phyloP scores from a whole-genome alignment of 2,113 vertebrate genomes.

The Eulacestoma nigropectus region DNA sequence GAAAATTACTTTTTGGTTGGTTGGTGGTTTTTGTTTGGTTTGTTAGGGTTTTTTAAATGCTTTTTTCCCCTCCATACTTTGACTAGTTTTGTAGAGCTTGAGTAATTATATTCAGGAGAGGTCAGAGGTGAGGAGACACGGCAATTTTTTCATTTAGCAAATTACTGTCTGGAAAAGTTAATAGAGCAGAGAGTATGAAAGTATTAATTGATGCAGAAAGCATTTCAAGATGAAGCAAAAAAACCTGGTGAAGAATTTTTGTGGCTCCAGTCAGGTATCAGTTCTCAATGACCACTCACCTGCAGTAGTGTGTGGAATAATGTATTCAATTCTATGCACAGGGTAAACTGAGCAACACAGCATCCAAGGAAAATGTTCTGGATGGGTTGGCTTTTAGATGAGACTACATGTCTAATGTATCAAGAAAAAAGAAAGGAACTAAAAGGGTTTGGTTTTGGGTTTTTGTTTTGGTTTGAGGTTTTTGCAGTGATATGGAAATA shows the following conservation, averaged over 20 bases:
- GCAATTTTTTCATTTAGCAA: not conserved
- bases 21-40: not conserved
- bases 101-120: not conserved
- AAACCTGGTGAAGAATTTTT: not conserved
- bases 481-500: not conserved
- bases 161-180: not conserved
- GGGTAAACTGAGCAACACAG: not conserved
- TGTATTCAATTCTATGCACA: not conserved
- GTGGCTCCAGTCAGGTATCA: not conserved
- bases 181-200: not conserved
- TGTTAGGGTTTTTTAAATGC: accelerated
- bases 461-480: not conserved
- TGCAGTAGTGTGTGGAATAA: not conserved
- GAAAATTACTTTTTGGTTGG: not conserved
- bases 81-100: not conserved
- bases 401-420: not conserved
- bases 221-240: not conserved
- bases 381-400: not conserved
- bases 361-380: not conserved
- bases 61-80: not conserved
- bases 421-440: not conserved
- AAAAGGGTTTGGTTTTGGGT: not conserved
- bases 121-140: not conserved
- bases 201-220: not conserved
- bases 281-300: not conserved